These are phyloP conservation scores for Machaerirhynchus nigripectus DNA, from an alignment of 2,113 vertebrate species.

Conservation along the genomic window DNA sequence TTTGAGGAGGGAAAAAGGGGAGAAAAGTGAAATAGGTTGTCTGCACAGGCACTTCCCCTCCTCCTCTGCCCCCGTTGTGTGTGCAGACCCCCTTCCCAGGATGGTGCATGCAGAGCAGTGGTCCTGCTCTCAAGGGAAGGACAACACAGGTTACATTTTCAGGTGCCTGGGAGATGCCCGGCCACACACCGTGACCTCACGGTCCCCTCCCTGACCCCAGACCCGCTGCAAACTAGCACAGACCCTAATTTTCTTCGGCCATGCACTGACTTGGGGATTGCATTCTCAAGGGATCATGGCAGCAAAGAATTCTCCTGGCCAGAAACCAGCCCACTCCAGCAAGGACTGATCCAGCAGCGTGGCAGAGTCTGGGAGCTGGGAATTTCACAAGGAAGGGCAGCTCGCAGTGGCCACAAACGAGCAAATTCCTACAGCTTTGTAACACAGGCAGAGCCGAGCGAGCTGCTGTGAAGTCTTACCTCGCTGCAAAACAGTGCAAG, in stretches of 20 bases:
- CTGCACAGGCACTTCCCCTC: not conserved
- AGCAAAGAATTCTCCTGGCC: not conserved
- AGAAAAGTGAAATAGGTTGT: slow-evolving; percentile 3
- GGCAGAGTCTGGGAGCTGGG: not conserved
- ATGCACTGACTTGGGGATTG: not conserved
- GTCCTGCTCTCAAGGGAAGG: not conserved
- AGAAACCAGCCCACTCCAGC: not conserved
- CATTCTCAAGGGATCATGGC: not conserved
- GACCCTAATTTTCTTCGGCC: not conserved
- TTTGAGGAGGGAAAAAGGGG: rapidly evolving
- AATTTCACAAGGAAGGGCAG: not conserved
- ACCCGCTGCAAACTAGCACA: not conserved
- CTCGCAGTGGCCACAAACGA: not conserved
- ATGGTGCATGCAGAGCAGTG: not conserved
- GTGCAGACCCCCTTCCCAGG: not conserved
- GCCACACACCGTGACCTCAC: not conserved
- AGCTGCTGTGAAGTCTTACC: not conserved
- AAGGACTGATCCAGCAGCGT: not conserved
- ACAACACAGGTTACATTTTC: not conserved
- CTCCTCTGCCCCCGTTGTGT: not conserved
- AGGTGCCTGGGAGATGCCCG: not conserved
- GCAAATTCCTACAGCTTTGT: not conserved
- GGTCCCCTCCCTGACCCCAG: not conserved
- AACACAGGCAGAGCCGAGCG: not conserved
- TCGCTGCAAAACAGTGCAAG: not conserved